Conservation (phyloP, 2,888 invertebrate species). For the Hoplodrina ambigua region DNA sequence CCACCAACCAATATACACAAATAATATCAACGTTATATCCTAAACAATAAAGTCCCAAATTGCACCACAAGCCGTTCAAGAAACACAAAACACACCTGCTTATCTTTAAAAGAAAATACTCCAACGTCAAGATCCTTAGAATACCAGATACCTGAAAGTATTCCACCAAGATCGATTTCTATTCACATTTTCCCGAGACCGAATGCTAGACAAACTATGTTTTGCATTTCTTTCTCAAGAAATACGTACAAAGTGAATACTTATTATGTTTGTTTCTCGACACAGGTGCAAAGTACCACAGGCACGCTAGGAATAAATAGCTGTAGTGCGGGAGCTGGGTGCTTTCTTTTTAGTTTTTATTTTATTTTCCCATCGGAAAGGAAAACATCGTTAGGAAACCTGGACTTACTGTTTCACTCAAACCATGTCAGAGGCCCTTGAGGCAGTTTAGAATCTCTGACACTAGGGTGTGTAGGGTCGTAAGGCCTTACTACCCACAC, state of each 20-base stretch:
- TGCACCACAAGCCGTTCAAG: no score
- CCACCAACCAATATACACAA: not conserved
- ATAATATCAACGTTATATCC: not conserved
- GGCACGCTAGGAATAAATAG: constrained; percentile 48
- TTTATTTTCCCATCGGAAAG: not conserved
- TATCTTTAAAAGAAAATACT: constrained; percentile 10
- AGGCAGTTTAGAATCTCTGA: no score
- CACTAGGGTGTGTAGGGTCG: no score
- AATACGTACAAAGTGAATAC: constrained; percentile 52
- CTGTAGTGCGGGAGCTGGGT: constrained; percentile 29
- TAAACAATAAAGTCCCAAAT: not conserved
- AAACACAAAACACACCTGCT: not conserved
- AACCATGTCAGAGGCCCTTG: no score
- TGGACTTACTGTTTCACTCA: no score
- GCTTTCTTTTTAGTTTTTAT: not conserved
- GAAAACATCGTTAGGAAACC: no score
- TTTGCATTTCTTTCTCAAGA: constrained; percentile 34
- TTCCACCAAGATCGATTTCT: constrained; percentile 33
- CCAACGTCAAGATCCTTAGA: not conserved
- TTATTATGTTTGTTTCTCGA: constrained; percentile 51
- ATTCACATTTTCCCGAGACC: constrained; percentile 21
- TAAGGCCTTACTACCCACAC: no score
- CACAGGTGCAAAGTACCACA: constrained; percentile 60
- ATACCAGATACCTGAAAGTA: not conserved
- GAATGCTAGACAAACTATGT: constrained; percentile 20